Evolutionary conservation across 2,113 vertebrate genomes (phyloP), one percentile per base, ranked within the genome.

Genomic region (Tachysurus fulvidraco): DNA sequence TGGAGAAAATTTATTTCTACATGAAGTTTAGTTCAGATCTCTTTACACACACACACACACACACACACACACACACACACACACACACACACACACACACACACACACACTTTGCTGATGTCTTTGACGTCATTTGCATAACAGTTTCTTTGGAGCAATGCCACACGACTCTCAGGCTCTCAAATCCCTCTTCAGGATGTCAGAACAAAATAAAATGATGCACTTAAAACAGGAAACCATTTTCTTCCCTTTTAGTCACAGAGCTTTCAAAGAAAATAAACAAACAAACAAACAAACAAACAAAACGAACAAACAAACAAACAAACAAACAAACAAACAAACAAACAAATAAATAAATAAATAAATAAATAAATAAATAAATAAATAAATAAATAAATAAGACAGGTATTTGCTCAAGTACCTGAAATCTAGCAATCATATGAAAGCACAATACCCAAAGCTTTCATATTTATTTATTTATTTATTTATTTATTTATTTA

Each of bases 121-220:
- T 73, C 55, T 54, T 73, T 85, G 86, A 89, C 79, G 86, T 89
- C 86, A 87, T 83, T 57, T 54, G 73, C 54, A 55, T 85, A 17
- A 60, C 7, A 54, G 79, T 76, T 85, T n/a, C 73, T 81, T 65
- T 57, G 19, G 30, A 55, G 80, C 65, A 25, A 71, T 69, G 57
- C 55, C 44, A 2, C 36, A 79, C 30, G 30, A 80, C 30, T 80
- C 79, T 83, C 83, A 86, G 59, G 54, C 71, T 78, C 71, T 83
- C 79, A 89, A 83, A 89, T 85, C 77, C 83, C 85, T 84, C 76
- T 87, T 59, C 50, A 89, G 11, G 62, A 67, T 25, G 57, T 14
- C 50, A 64, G 57, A 41, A 86, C 79, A 80, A 83, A 88, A 85
- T 74, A 74, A 74, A 79, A 74, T 81, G 57, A 81, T 55, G 46